Base-by-base conservation (phyloP, 2,888 invertebrate species). In the Julus scandinavius region DNA sequence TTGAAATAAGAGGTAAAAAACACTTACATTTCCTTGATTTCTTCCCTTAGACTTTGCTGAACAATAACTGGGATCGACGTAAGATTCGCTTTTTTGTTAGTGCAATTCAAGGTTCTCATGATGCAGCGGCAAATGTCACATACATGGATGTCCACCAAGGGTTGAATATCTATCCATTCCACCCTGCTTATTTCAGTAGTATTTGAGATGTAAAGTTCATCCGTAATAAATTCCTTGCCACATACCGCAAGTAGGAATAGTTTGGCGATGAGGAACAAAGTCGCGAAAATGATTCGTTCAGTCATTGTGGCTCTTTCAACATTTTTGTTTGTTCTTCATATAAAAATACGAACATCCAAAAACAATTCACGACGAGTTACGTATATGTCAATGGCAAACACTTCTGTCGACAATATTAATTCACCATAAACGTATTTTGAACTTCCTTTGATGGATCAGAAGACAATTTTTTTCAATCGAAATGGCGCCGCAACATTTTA, bases 21-120 rank as follows among this genome's bases (percentile, higher is more conserved):
- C 3, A 72, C 63, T 72, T 72, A 72, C 63, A 72, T 72, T 29
- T 72, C 63, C 63, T 72, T 72, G 63, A 72, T 72, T 29, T 72
- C 63, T 6, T 72, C 20, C 63, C 63, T 72, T 20, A 20, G 5
- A 20, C 6, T 29, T 29, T 72, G 20, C 4, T 29, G 63, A 7
- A 29, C 20, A 72, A 72, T 72, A 7, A 72, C 20, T 29, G 63
- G 63, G 6, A 72, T 72, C 9, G 63, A 20, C 20, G 63, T 72
- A 6, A 72, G 63, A 29, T 20, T 72, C 6, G 63, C 63, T 2
- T 72, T 72, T 6, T n/a, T 72, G 1, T 72, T 20, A 6, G 63
- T 20, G 20, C 63, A 72, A 72, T 72, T 72, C 63, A 72, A 72
- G 6, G 63, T 72, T n/a, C 4, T 72, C 17, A 72, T 72, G 5